A percentile compares a stretch with the other conserved stretches of the same genome.
Conservation (phyloP, 1,140 invertebrate genomes). For the Atta cephalotes region DNA sequence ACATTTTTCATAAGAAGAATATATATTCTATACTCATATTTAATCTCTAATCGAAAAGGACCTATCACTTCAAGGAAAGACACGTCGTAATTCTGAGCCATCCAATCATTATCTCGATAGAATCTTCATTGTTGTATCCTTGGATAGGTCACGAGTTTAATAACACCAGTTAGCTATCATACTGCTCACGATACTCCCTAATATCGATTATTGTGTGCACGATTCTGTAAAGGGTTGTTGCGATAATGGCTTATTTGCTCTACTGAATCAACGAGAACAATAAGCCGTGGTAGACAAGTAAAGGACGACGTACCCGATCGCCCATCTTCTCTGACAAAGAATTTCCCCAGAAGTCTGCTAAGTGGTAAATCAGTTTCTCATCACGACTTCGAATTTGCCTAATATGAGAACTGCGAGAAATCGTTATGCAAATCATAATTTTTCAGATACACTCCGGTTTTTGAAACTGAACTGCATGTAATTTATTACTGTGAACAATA, state of each 20-base stretch:
- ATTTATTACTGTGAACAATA: neutral
- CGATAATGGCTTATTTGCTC: slow-evolving; percentile 57
- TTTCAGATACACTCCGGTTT: neutral
- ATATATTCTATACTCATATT: neutral
- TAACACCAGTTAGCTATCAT: slow-evolving; percentile 50
- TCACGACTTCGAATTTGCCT: neutral
- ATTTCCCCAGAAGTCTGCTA: neutral
- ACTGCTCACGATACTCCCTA: slow-evolving; percentile 57
- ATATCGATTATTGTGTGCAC: slow-evolving; percentile 71
- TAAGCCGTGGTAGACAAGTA: slow-evolving; percentile 26
- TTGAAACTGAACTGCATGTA: neutral
- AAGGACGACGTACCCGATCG: slow-evolving; percentile 21
- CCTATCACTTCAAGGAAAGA: neutral
- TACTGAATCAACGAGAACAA: slow-evolving; percentile 58
- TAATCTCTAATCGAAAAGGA: neutral
- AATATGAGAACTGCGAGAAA: neutral
- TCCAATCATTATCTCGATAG: slow-evolving; percentile 56
- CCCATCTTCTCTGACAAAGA: neutral
- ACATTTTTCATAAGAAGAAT: neutral
- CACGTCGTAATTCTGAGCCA: slow-evolving; percentile 22
- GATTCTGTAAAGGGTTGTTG: slow-evolving; percentile 59
- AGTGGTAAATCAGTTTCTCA: neutral
- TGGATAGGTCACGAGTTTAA: slow-evolving; percentile 59
- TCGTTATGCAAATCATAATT: neutral
- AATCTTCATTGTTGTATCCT: slow-evolving; percentile 40